Evolutionary conservation across 2,888 invertebrate genomes (phyloP), one percentile per base, ranked within the genome.

Genomic region (Apoda limacodes): DNA sequence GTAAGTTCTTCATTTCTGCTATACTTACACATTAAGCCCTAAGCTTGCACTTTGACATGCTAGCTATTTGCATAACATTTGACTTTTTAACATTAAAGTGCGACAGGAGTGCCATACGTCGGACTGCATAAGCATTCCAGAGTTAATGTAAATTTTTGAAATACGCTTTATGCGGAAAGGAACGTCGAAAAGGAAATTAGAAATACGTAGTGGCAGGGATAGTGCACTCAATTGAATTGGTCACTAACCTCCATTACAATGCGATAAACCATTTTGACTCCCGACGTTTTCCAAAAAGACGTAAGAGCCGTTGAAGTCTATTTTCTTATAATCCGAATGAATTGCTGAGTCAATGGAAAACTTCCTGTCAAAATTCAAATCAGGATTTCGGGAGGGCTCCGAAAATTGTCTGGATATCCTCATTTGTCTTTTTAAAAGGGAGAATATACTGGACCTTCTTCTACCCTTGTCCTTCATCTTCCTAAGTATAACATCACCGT

Each of bases 291-390:
- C 43, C 13, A 59, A 28, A 14, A 46, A 50, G 39, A 55, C 46
- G 7, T 48, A 53, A 12, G 46, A 55, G 0, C 41, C 46, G 0
- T 51, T 52, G 28, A 55, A 56, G 9, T 54, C 50, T 0, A 46
- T 43, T 23, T 55, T 65, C 5, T 46, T 54, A 22, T 59, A 65
- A 19, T 67, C 67, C 2, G 64, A 54, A 38, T 66, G 37, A 13
- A 74, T 65, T 0, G 68, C 74, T 0, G 74, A 74, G 33, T 78
- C 78, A 0, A 68, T 63, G 0, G 78, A 78, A 20, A 47, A 66
- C 24, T 76, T 76, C 30, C 78, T 52, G 15, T 54, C 50, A 9
- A 52, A 9, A 0, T 40, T 41, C n/a, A 51, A 37, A 0, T 42
- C 34, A 0, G 49, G 36, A 3, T 52, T 52, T 1, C 50, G 42